phyloP scores from a whole-genome alignment of 2,888 invertebrate species.

The Schizaphis graminum region DNA sequence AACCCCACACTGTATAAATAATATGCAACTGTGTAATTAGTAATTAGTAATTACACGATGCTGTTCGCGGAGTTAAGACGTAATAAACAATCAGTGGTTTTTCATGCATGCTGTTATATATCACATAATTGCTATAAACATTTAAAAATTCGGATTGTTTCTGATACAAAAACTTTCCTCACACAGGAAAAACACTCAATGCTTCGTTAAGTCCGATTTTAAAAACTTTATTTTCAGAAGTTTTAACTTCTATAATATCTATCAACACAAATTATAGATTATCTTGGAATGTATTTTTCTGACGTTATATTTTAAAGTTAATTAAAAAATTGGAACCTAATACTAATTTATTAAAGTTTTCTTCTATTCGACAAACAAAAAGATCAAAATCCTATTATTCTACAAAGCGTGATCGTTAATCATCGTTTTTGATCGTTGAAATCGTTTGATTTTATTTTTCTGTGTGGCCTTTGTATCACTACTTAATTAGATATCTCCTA shows the following conservation, averaged over 20 bases:
- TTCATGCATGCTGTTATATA: neutral
- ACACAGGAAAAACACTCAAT: neutral
- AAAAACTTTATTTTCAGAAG: neutral
- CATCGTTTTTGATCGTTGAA: neutral
- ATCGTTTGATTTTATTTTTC: neutral
- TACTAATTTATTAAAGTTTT: neutral
- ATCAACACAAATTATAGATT: neutral
- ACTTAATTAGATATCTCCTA: neutral
- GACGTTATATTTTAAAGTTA: neutral
- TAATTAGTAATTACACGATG: neutral
- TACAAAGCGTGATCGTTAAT: neutral
- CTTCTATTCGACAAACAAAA: neutral
- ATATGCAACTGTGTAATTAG: neutral
- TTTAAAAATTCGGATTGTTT: neutral
- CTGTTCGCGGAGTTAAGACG: neutral
- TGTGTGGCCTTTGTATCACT: neutral
- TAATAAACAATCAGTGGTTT: slow-evolving; percentile 11
- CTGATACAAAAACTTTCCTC: neutral
- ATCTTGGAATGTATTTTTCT: neutral
- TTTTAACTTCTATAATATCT: neutral
- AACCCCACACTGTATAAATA: neutral
- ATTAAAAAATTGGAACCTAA: neutral
- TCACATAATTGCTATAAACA: neutral
- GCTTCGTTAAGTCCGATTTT: neutral
- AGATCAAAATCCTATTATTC: neutral